Percentiles rank a stretch among this genome's conserved stretches.
These are phyloP conservation scores for Nymphalis polychloros DNA, from an alignment of 2,888 invertebrate species.

Conservation along the genomic window DNA sequence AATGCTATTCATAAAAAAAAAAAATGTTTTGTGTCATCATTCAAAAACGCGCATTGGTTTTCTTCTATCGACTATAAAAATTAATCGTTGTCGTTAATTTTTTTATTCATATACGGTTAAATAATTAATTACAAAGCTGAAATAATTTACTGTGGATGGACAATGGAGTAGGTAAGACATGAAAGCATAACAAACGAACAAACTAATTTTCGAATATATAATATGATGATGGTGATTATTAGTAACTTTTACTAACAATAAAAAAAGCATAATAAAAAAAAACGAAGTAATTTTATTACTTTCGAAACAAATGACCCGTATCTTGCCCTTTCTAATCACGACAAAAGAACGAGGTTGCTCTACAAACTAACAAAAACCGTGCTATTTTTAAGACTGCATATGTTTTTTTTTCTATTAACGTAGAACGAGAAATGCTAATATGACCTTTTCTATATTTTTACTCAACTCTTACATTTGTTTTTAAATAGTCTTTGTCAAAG, in stretches of 20 bases:
- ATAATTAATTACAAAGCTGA: neutral
- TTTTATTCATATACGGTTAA: no score
- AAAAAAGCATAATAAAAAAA: no score
- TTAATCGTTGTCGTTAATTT: no score
- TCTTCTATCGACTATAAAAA: no score
- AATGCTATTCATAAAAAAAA: no score
- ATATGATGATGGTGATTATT: no score
- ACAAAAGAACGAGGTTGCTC: slow-evolving; percentile 13
- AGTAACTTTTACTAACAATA: no score
- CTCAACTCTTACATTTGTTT: neutral
- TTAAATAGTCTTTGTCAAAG: neutral
- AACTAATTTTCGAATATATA: no score
- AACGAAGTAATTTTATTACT: neutral
- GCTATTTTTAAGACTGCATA: slow-evolving; percentile 14
- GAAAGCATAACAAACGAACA: no score
- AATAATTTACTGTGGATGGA: neutral
- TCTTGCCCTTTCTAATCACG: slow-evolving; percentile 11
- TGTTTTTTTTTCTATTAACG: slow-evolving; percentile 5
- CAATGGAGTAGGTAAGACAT: no score
- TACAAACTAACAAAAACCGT: slow-evolving; percentile 12
- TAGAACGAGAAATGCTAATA: slow-evolving; percentile 6
- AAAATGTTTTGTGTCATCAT: no score
- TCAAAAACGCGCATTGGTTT: no score
- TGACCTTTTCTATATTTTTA: neutral
- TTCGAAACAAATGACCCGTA: slow-evolving; percentile 10